These are phyloP conservation scores for Syrrhaptes paradoxus DNA, from an alignment of 2,113 vertebrate species.

Conservation along the genomic window DNA sequence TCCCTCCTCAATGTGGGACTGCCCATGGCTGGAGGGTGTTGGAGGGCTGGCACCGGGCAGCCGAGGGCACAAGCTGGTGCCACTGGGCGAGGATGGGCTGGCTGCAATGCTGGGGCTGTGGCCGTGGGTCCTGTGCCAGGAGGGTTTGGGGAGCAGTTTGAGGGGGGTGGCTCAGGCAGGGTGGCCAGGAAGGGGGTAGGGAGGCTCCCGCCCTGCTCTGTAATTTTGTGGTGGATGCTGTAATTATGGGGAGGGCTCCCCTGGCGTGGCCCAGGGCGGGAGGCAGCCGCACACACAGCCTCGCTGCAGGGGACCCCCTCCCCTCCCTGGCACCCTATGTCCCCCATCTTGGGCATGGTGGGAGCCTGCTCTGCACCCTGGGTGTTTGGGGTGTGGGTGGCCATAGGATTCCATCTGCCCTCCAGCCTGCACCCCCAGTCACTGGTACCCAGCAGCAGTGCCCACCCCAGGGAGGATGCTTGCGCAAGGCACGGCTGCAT, in stretches of 20 bases:
- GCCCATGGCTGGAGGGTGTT: background rate
- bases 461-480: background rate
- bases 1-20: background rate
- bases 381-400: background rate
- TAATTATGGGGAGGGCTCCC: slow-evolving; percentile 17
- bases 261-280: background rate
- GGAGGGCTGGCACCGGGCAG: background rate
- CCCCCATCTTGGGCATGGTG: rapidly evolving
- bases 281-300: background rate
- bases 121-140: background rate
- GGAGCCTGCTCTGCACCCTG: background rate
- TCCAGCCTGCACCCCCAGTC: background rate
- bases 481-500: background rate
- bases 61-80: background rate
- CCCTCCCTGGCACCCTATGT: background rate
- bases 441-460: background rate
- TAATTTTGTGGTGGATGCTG: slow-evolving; percentile 30
- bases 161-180: background rate
- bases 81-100: background rate
- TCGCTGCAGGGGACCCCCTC: background rate
- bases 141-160: background rate
- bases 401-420: rapidly evolving
- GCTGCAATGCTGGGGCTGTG: rapidly evolving
- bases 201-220: background rate
- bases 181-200: slow-evolving; percentile 19